phyloP scores from a whole-genome alignment of 1,140 invertebrate species.

The Dreissena polymorpha region DNA sequence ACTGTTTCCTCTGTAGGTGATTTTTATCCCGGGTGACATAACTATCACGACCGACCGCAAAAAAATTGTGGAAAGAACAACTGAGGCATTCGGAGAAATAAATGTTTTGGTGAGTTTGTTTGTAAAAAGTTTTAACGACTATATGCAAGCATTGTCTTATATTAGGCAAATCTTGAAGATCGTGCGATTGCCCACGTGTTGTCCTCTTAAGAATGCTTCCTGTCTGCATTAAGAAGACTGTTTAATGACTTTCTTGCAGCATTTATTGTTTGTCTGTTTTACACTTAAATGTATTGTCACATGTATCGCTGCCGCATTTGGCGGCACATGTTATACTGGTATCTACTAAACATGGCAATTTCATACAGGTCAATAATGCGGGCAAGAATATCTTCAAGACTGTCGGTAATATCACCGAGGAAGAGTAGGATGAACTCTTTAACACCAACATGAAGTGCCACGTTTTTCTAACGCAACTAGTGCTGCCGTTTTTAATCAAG shows the following conservation, averaged over 20 bases:
- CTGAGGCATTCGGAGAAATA: slow-evolving; percentile 66
- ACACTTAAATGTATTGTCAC: background rate
- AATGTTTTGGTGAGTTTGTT: slow-evolving; percentile 67
- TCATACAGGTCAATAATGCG: slow-evolving; percentile 88
- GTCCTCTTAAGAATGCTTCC: background rate
- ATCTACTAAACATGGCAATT: background rate
- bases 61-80: slow-evolving; percentile 83
- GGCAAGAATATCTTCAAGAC: slow-evolving; percentile 89
- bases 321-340: too few species aligned
- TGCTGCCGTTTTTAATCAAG: slow-evolving; percentile 62
- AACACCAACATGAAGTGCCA: slow-evolving; percentile 88
- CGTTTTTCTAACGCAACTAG: slow-evolving; percentile 63
- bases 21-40: slow-evolving; percentile 83
- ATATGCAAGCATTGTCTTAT: too few species aligned
- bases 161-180: too few species aligned
- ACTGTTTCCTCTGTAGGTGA: slow-evolving; percentile 55
- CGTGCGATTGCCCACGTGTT: background rate
- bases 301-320: too few species aligned
- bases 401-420: slow-evolving; percentile 89
- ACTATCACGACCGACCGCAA: slow-evolving; percentile 87
- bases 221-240: background rate
- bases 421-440: slow-evolving; percentile 91
- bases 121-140: background rate
- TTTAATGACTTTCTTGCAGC: background rate
- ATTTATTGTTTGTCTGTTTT: background rate